phyloP scores from a whole-genome alignment of 2,113 vertebrate genomes.

The Corythornis madagascariensis region DNA sequence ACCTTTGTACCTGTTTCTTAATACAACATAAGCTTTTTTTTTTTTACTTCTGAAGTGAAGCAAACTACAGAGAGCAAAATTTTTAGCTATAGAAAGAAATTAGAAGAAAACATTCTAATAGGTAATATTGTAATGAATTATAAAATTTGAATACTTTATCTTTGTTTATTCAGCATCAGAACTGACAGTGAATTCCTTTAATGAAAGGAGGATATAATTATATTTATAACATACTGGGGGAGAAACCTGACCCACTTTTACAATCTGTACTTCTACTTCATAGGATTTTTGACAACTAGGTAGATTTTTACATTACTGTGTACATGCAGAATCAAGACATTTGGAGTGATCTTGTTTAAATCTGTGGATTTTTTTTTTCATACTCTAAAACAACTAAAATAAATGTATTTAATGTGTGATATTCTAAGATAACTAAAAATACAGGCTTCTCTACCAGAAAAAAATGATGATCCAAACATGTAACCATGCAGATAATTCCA shows the following conservation, averaged over 20 bases:
- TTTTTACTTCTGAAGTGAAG: not conserved
- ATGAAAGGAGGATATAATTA: not conserved
- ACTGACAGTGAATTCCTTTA: not conserved
- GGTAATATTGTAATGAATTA: not conserved
- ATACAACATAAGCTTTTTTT: not conserved
- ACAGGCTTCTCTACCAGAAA: not conserved
- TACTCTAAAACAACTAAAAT: not conserved
- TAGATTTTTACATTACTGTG: not conserved
- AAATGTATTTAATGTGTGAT: not conserved
- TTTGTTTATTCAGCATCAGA: not conserved
- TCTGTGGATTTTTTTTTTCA: not conserved
- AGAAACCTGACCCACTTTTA: not conserved
- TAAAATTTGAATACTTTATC: not conserved
- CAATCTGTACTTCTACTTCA: not conserved
- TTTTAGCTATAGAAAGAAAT: not conserved
- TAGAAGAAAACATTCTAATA: not conserved
- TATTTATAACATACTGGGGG: accelerated
- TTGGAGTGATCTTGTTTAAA: not conserved
- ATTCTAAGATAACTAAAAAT: not conserved
- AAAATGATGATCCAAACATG: not conserved
- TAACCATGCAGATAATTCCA: not conserved
- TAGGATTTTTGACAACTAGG: not conserved
- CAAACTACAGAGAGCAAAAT: not conserved
- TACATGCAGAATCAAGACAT: not conserved
- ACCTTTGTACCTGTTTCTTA: not conserved